Conservation (phyloP, 2,888 invertebrate genomes). For the Eumacrocentrus americanus region DNA sequence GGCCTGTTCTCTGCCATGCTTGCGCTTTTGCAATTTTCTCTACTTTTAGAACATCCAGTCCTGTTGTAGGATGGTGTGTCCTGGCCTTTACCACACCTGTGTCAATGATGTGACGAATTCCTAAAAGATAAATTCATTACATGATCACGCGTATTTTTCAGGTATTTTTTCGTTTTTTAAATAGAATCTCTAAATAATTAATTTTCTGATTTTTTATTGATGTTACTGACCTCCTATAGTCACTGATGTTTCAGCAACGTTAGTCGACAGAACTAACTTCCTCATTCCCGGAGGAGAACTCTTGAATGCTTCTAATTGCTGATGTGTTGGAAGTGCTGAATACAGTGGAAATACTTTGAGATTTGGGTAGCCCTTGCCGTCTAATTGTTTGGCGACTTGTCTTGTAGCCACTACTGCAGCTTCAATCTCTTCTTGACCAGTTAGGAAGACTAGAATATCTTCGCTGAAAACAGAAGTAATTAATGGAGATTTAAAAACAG, state of each 20-base stretch:
- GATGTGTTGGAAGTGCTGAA: slow-evolving; percentile 84
- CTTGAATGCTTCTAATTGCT: slow-evolving; percentile 87
- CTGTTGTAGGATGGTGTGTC: slow-evolving; percentile 79
- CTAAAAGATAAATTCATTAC: slow-evolving; percentile 49
- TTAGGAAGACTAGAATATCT: slow-evolving; percentile 91
- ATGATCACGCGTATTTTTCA: neutral
- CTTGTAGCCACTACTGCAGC: slow-evolving; percentile 77
- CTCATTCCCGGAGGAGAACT: slow-evolving; percentile 75
- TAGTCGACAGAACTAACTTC: slow-evolving; percentile 94
- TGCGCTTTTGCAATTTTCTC: slow-evolving; percentile 88
- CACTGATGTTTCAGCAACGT: slow-evolving; percentile 97
- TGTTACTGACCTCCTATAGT: slow-evolving; percentile 76
- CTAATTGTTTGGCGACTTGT: slow-evolving; percentile 72
- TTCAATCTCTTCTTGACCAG: slow-evolving; percentile 97
- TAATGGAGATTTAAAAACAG: too few relatives aligned
- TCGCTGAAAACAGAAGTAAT: slow-evolving; percentile 67
- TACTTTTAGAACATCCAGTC: slow-evolving; percentile 83
- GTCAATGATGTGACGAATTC: slow-evolving; percentile 90
- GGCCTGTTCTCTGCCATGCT: slow-evolving; percentile 90
- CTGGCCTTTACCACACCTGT: slow-evolving; percentile 90
- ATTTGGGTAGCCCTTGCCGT: slow-evolving; percentile 67
- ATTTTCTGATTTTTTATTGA: slow-evolving; percentile 15
- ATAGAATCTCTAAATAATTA: too few relatives aligned
- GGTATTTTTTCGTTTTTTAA: too few relatives aligned
- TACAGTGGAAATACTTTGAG: slow-evolving; percentile 87